Percentiles rank a stretch among this genome's conserved stretches.
These are phyloP conservation scores for Pholis gunnellus DNA, from an alignment of 2,113 vertebrate species.

Conservation along the genomic window DNA sequence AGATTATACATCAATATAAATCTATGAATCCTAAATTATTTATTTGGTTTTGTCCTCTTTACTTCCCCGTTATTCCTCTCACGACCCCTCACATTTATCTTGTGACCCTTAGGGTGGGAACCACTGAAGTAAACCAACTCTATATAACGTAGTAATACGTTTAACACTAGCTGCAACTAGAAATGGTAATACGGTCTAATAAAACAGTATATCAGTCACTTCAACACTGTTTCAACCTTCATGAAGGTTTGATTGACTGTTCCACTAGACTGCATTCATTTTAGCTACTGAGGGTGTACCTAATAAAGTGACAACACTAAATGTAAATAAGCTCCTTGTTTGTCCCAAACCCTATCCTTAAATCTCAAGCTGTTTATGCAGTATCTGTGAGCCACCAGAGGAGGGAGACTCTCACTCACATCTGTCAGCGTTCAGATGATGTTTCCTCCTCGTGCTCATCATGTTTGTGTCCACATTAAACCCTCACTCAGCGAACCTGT, in stretches of 20 bases:
- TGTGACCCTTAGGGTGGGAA: not conserved
- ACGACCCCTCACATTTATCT: not conserved
- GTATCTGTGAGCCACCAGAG: conserved; percentile 42
- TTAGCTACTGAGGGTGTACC: not conserved
- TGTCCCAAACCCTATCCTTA: not conserved
- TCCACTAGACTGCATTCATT: not conserved
- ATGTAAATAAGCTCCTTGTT: not conserved
- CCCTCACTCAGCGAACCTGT: conserved; percentile 42
- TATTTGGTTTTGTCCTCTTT: not conserved
- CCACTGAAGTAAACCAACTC: not conserved
- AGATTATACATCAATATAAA: not conserved
- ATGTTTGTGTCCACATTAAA: conserved; percentile 39
- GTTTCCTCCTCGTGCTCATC: conserved; percentile 27
- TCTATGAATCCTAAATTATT: not conserved
- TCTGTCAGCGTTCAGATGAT: not conserved
- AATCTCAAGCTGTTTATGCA: conserved; percentile 14
- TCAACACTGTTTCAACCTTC: not conserved
- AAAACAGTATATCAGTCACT: not conserved
- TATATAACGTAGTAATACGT: not conserved
- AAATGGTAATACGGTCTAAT: not conserved
- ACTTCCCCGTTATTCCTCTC: not conserved
- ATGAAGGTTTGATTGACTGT: not conserved
- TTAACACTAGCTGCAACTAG: not conserved
- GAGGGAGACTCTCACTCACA: conserved; percentile 50
- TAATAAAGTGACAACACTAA: not conserved